Evolutionary conservation across 2,797 vertebrate genomes (phyloP).

Genomic region (Malurus leucopterus): DNA sequence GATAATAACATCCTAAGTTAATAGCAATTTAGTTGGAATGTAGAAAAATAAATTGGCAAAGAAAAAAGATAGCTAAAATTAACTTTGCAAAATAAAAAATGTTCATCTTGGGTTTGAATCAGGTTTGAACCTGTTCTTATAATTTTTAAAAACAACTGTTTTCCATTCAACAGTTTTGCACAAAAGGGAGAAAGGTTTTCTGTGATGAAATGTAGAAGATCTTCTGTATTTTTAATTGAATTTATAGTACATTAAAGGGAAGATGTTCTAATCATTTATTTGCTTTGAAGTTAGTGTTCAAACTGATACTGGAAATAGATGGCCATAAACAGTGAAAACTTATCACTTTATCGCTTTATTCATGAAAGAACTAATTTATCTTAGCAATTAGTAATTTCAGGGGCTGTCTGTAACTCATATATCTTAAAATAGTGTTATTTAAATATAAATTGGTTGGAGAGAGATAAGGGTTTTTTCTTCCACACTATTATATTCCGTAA

Average conservation of each 20-base stretch:
- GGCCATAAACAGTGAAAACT: slow-evolving; percentile 11
- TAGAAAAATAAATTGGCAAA: not conserved
- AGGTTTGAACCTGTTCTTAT: not conserved
- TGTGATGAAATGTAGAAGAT: not conserved
- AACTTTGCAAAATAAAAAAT: not conserved
- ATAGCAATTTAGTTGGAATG: not conserved
- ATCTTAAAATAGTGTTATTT: slow-evolving; percentile 27
- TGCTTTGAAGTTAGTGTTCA: slow-evolving; percentile 38
- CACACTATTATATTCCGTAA: not conserved
- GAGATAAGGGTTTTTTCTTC: not conserved
- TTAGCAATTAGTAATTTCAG: slow-evolving; percentile 37
- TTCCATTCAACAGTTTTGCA: not conserved
- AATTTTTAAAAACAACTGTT: not conserved
- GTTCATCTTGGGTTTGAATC: not conserved
- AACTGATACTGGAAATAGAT: slow-evolving; percentile 4
- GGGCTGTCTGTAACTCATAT: not conserved
- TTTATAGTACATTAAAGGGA: slow-evolving; percentile 10
- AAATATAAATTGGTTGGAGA: slow-evolving; percentile 26
- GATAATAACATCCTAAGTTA: not conserved
- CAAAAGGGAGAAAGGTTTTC: not conserved
- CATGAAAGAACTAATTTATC: slow-evolving; percentile 59
- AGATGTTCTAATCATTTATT: not conserved
- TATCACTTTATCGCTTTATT: slow-evolving; percentile 32
- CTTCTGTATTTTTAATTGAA: not conserved
- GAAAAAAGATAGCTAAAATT: not conserved